phyloP scores from a whole-genome alignment of 2,888 invertebrate species.

The Ptychoptera contaminata region DNA sequence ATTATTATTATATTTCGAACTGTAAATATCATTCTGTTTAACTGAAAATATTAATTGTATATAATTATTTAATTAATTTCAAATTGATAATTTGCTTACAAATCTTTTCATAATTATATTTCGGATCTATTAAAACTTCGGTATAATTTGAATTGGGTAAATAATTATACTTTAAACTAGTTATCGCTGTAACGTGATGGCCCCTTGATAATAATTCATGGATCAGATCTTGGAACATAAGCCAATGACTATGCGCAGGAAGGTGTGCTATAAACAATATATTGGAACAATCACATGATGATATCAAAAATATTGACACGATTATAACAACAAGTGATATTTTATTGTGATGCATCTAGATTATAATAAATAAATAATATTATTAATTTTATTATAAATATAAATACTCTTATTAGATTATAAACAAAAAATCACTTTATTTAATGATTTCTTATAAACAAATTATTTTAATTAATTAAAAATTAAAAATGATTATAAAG shows the following conservation, averaged over 20 bases:
- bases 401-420: too few species aligned
- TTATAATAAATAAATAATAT: too few species aligned
- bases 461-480: too few species aligned
- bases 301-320: too few species aligned
- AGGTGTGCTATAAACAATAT: conserved; percentile 29
- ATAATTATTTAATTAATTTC: neutral
- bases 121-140: conserved; percentile 26
- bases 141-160: conserved; percentile 29
- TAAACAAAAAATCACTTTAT: too few species aligned
- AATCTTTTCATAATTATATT: conserved; percentile 23
- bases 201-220: conserved; percentile 25
- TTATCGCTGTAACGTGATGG: conserved; percentile 30
- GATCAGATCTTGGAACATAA: conserved; percentile 28
- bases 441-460: too few species aligned
- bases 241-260: conserved; percentile 30
- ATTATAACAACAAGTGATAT: too few species aligned
- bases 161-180: conserved; percentile 19
- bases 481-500: too few species aligned
- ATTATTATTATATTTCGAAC: conserved; percentile 24
- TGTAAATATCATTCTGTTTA: conserved; percentile 24
- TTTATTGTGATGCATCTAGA: too few species aligned
- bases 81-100: conserved; percentile 18
- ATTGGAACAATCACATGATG: conserved; percentile 12
- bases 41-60: conserved; percentile 13
- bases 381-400: too few species aligned